Evolutionary conservation across 1,140 invertebrate genomes (phyloP).

Genomic region (Drosophila virilis): DNA sequence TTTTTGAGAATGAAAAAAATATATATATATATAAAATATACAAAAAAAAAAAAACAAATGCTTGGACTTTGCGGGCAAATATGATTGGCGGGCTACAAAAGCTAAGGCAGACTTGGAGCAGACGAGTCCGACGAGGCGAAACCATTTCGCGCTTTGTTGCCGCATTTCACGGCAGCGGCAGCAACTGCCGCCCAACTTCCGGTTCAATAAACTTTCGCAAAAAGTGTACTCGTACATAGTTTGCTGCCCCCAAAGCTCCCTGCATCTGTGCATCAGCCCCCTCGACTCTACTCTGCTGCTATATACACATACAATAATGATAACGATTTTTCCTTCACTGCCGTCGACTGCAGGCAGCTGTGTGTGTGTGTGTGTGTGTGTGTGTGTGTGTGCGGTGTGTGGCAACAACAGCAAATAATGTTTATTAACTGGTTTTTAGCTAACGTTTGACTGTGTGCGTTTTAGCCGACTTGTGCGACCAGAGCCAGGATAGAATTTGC

Average conservation of each 20-base stretch:
- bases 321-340: slow-evolving; percentile 67
- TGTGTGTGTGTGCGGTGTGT: slow-evolving; percentile 37
- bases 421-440: slow-evolving; percentile 65
- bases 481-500: not conserved
- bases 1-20: slow-evolving; percentile 9
- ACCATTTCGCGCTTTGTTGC: slow-evolving; percentile 52
- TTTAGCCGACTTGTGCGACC: slow-evolving; percentile 30
- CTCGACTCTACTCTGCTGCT: not conserved
- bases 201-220: slow-evolving; percentile 79
- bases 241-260: slow-evolving; percentile 30
- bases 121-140: slow-evolving; percentile 20
- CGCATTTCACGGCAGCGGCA: slow-evolving; percentile 57
- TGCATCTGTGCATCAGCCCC: not conserved
- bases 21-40: slow-evolving; percentile 4
- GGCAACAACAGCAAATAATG: slow-evolving; percentile 49
- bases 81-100: slow-evolving; percentile 37
- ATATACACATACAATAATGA: slow-evolving; percentile 53
- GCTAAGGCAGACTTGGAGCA: slow-evolving; percentile 41
- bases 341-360: slow-evolving; percentile 20
- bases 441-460: slow-evolving; percentile 11
- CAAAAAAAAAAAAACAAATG: not conserved
- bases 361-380: slow-evolving; percentile 22
- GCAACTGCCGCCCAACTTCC: slow-evolving; percentile 63
- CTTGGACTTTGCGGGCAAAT: slow-evolving; percentile 31
- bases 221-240: slow-evolving; percentile 66